Evolutionary conservation across 2,113 vertebrate genomes (phyloP), one percentile per base, ranked within the genome.

Genomic region (Oostethus manadensis): DNA sequence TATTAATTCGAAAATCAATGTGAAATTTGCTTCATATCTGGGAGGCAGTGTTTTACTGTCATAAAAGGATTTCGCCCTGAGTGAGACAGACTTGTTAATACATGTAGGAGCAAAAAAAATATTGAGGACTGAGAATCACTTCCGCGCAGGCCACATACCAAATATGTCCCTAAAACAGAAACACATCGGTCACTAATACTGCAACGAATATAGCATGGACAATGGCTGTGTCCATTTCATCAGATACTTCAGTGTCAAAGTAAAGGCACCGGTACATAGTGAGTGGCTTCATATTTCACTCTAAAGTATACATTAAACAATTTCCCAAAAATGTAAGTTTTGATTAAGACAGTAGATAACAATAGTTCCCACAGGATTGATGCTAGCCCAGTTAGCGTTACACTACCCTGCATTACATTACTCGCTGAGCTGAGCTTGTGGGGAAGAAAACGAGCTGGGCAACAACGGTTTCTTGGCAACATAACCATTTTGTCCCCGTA

Each of bases 111-210:
- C 56, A 20, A 10, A 55, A 50, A 16, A 44, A 58, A 20, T 56
- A 68, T 62, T 70, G 70, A 78, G 72, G 75, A 75, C 45, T 58
- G 16, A n/a, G 49, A 64, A 51, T 65, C 44, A 73, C 73, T 88
- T 88, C 80, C 83, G 84, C 82, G 81, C 81, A 50, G 23, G 58
- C n/a, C 16, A 38, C 78, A 81, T 74, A 68, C 65, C 77, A 58
- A 6, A 60, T 50, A 73, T 22, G 33, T 55, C 16, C 17, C 22
- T 59, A 3, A 56, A 60, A n/a, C 11, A 43, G 8, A 42, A 53
- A 53, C 33, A 18, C 7, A 16, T 54, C 38, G 66, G 66, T 66
- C 64, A 61, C 6, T 40, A 51, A 60, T 50, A 3, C 15, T 40
- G 5, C 14, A 9, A 29, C n/a, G 18, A 55, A 40, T 66, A 60